Evolutionary conservation across 2,113 vertebrate species (phyloP).

Genomic region (Sylvia atricapilla): DNA sequence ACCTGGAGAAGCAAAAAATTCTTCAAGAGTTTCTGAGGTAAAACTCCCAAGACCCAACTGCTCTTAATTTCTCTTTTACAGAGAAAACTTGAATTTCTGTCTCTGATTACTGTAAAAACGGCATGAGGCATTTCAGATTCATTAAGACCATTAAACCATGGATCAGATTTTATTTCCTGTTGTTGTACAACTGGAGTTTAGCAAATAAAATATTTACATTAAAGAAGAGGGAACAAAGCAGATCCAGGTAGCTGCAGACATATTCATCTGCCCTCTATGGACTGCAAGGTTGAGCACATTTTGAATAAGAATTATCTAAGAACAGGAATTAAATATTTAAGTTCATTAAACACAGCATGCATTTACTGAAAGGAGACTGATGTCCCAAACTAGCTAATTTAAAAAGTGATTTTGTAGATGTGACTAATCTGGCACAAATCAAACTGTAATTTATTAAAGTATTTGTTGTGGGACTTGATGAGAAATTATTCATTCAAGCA

Average conservation of each 20-base stretch:
- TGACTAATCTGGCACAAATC: conserved; percentile 21
- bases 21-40: background rate
- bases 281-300: background rate
- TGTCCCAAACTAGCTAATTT: background rate
- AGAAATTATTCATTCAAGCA: conserved; percentile 6
- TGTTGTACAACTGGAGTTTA: background rate
- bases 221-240: background rate
- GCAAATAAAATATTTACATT: background rate
- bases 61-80: background rate
- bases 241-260: background rate
- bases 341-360: conserved; percentile 21
- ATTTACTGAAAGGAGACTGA: conserved; percentile 4
- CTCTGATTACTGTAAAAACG: background rate
- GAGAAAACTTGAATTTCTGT: background rate
- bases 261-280: background rate
- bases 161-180: background rate
- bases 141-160: background rate
- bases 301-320: background rate
- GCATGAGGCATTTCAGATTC: background rate
- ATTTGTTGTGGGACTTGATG: conserved; percentile 10
- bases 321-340: background rate
- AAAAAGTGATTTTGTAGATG: background rate
- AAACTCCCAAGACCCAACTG: background rate
- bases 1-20: background rate
- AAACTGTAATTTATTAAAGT: conserved; percentile 31